phyloP scores from a whole-genome alignment of 2,888 invertebrate genomes.

The Metalampra italica region DNA sequence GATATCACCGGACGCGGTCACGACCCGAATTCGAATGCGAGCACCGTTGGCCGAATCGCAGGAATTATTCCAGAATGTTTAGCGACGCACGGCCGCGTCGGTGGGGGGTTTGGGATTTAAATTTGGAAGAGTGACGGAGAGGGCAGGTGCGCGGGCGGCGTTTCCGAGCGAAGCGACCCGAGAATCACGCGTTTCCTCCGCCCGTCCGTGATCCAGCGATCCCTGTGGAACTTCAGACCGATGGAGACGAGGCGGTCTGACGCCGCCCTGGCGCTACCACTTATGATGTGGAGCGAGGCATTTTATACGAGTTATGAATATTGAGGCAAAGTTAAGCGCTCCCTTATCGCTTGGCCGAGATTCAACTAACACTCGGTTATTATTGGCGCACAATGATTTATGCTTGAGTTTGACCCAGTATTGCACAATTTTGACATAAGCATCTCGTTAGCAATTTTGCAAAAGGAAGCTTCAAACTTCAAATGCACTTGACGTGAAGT shows the following conservation, averaged over 20 bases:
- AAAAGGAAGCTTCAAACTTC: background rate
- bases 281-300: slow-evolving; percentile 10
- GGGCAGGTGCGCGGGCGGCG: slow-evolving; percentile 78
- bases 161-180: slow-evolving; percentile 52
- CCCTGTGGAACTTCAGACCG: slow-evolving; percentile 22
- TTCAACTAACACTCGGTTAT: slow-evolving; percentile 38
- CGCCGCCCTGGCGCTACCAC: slow-evolving; percentile 8
- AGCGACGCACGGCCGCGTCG: slow-evolving; percentile 50
- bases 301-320: slow-evolving; percentile 18
- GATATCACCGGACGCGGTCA: slow-evolving; percentile 75
- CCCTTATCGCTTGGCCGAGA: slow-evolving; percentile 51
- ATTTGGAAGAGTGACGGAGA: slow-evolving; percentile 79
- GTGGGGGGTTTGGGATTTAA: slow-evolving; percentile 77
- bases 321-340: slow-evolving; percentile 19
- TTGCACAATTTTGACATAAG: slow-evolving; percentile 31
- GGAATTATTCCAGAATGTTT: slow-evolving; percentile 79
- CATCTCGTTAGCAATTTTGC: slow-evolving; percentile 1
- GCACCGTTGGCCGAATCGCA: slow-evolving; percentile 69
- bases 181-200: slow-evolving; percentile 52
- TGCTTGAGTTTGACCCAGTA: slow-evolving; percentile 36
- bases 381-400: slow-evolving; percentile 47
- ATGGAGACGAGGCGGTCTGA: background rate
- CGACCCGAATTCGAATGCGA: slow-evolving; percentile 79
- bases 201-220: slow-evolving; percentile 22
- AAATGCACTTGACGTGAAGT: background rate